Percentiles rank a stretch among this genome's conserved stretches.
These are phyloP conservation scores for Mallateleia sp. DNA, from an alignment of 2,888 invertebrate species.

Conservation along the genomic window DNA sequence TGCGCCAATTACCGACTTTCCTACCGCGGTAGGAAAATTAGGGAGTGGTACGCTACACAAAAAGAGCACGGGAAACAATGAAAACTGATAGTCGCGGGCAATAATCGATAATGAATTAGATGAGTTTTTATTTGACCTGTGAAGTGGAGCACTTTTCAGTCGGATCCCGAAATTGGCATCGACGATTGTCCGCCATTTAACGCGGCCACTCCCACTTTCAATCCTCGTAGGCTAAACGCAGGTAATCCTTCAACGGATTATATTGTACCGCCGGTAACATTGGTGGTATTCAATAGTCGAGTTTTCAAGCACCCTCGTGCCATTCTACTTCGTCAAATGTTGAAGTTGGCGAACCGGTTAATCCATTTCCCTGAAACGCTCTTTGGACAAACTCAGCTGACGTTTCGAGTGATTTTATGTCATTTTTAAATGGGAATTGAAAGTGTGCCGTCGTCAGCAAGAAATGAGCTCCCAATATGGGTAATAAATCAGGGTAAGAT, in stretches of 20 bases:
- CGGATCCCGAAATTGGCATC: slow-evolving; percentile 45
- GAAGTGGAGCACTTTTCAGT: slow-evolving; percentile 45
- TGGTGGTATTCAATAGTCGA: slow-evolving; percentile 70
- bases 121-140: slow-evolving; percentile 33
- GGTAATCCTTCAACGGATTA: slow-evolving; percentile 72
- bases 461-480: too few relatives aligned
- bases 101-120: slow-evolving; percentile 58
- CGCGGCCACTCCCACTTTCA: slow-evolving; percentile 60
- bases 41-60: not conserved
- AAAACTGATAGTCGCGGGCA: slow-evolving; percentile 22
- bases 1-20: too few relatives aligned
- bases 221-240: slow-evolving; percentile 57
- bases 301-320: slow-evolving; percentile 65
- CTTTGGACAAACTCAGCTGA: slow-evolving; percentile 43
- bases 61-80: slow-evolving; percentile 21
- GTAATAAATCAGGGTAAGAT: too few relatives aligned
- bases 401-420: not conserved
- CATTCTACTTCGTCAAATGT: slow-evolving; percentile 68
- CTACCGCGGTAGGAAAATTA: too few relatives aligned
- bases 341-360: slow-evolving; percentile 63
- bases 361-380: slow-evolving; percentile 61
- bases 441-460: too few relatives aligned
- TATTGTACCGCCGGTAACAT: slow-evolving; percentile 67
- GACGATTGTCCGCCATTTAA: slow-evolving; percentile 61
- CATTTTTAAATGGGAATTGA: too few relatives aligned